Percentiles rank a stretch among this genome's conserved stretches.
Conservation (phyloP, 2,113 vertebrate genomes). For the Crotophaga sulcirostris region DNA sequence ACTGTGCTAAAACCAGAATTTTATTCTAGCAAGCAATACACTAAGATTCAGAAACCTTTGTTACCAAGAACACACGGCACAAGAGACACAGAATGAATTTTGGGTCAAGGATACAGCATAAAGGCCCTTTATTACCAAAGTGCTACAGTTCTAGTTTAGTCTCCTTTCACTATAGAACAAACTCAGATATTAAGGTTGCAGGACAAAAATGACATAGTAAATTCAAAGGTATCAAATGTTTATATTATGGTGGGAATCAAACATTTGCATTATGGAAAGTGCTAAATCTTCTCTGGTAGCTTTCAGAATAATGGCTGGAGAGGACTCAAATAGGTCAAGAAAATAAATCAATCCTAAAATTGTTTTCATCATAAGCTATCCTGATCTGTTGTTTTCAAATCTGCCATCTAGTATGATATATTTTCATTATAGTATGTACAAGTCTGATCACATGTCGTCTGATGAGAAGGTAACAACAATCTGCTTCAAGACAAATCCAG, state of each 20-base stretch:
- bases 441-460: neutral
- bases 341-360: neutral
- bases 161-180: neutral
- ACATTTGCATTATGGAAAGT: neutral
- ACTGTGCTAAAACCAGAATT: neutral
- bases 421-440: neutral
- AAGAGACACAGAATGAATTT: neutral
- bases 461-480: neutral
- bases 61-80: neutral
- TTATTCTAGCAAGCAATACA: neutral
- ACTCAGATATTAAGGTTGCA: neutral
- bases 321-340: neutral
- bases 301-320: neutral
- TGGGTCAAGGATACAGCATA: neutral
- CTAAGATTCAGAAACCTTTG: neutral
- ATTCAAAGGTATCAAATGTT: neutral
- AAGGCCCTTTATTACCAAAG: neutral
- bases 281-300: neutral
- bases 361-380: neutral
- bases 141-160: neutral
- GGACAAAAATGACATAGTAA: neutral
- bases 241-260: neutral
- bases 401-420: neutral
- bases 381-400: neutral
- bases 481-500: neutral